Base-by-base conservation (phyloP, 2,888 invertebrate genomes). In the Platypus cylindrus region DNA sequence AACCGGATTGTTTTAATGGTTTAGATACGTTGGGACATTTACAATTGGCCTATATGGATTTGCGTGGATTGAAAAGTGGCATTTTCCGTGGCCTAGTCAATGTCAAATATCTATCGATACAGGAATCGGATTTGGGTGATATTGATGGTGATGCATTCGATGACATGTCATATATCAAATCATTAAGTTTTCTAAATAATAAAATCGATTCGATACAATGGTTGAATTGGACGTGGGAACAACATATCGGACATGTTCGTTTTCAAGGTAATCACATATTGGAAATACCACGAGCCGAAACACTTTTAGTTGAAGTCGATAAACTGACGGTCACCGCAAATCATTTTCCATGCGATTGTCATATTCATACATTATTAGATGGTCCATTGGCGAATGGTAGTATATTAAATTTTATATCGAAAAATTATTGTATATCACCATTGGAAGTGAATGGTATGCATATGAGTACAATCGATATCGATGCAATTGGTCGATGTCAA, bases 301-400 rank as follows among this genome's bases (percentile, higher is more conserved):
- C 74, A 22, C 70, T 86, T 34, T 66, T 74, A n/a, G 64, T 79
- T 29, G 72, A 71, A n/a, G 81, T 84, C 32, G 76, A 76, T 41
- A 71, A 71, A 47, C 62, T 86, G 40, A 73, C 76, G 51, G 76
- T 84, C 50, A 66, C 74, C 37, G 74, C 76, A 30, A 89, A 89
- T 60, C 85, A 85, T 54, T 78, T 87, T 55, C 86, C 86, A 2
- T 89, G 87, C 59, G 85, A 86, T 60, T 89, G 87, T 54, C 84
- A 83, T 48, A 70, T 80, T 30, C 80, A 81, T 52, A 75, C 80
- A 37, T 70, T 87, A 18, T 64, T 85, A 34, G 75, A 76, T 36
- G 81, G 82, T 42, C 79, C 84, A 22, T 64, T 86, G 43, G 79
- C 78, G 14, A 72, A 80, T 53, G 72, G 73, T 16, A 72, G 74